Base-by-base conservation (phyloP, 1,140 invertebrate genomes). In the Diorhabda sublineata region DNA sequence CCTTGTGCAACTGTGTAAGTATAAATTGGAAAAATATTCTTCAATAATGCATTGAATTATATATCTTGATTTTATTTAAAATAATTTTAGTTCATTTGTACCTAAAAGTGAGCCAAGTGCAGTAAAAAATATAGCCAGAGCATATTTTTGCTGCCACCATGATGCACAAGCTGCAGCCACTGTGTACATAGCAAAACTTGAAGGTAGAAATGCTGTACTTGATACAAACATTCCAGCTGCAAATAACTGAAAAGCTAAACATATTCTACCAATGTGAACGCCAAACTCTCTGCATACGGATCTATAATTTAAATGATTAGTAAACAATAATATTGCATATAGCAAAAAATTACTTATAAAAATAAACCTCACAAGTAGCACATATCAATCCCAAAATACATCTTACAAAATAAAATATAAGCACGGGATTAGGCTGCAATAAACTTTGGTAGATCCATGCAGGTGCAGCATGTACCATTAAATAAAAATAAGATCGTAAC, bases 161-260 rank as follows among this genome's bases (percentile, higher is more conserved):
- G 91, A 90, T 42, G 92, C 93, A 78, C 93, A 86, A 1, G 95
- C 92, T 4, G 92, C 83, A 67, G 92, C 88, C 43, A 89, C 90
- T 77, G 87, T 84, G 73, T 89, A 91, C 90, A 96, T 94, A 60
- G 95, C 94, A 86, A 98, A 99, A 4, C 92, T 90, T 2, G 95
- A 97, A 0, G 98, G 98, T 47, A 99, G 84, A 83, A 95, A 94
- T 1, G 97, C 95, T 6, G 94, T 88, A 70, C 90, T 89, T 0
- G 93, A 89, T 11, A 94, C 91, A 82, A 96, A 99, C 90, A 97
- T 93, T 56, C 96, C 97, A 8, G 95, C 89, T 71, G 92, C 91
- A 69, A 97, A 90, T 9, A 97, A 80, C 42, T 92, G 87, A 74
- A 98, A 91, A 41, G 89, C 87, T 43, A 98, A 83, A 79, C 90